Conservation (phyloP, 2,888 invertebrate species). For the Megalurothrips usitatus region DNA sequence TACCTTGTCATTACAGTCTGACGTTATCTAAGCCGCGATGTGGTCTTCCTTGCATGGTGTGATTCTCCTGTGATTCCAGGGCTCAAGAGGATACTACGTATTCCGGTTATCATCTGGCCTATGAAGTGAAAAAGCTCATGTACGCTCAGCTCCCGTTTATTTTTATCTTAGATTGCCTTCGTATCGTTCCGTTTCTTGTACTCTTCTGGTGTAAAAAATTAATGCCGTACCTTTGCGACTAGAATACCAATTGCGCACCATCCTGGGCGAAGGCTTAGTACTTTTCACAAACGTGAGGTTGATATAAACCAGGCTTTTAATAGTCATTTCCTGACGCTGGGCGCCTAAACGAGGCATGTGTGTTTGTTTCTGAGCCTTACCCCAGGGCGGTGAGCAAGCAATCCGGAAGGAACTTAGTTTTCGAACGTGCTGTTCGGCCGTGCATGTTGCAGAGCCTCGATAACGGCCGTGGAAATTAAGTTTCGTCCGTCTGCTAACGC, state of each 20-base stretch:
- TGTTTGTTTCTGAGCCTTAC: too few species aligned
- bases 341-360: too few species aligned
- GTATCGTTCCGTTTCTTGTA: conserved; percentile 37
- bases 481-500: too few species aligned
- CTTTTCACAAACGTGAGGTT: too few species aligned
- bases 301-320: too few species aligned
- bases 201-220: conserved; percentile 30
- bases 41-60: conserved; percentile 45
- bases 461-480: too few species aligned
- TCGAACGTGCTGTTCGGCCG: too few species aligned
- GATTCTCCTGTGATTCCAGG: conserved; percentile 67
- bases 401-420: too few species aligned
- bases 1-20: too few species aligned
- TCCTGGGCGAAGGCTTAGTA: not conserved
- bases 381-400: too few species aligned
- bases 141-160: conserved; percentile 59
- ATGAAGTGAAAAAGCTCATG: conserved; percentile 99
- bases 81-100: conserved; percentile 85
- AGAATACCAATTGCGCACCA: not conserved
- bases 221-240: not conserved
- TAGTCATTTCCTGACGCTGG: too few species aligned
- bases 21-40: conserved; percentile 6
- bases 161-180: conserved; percentile 30
- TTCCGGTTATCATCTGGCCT: conserved; percentile 98
- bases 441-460: too few species aligned